Evolutionary conservation across 2,113 vertebrate species (phyloP).

Genomic region (Mustela lutreola): DNA sequence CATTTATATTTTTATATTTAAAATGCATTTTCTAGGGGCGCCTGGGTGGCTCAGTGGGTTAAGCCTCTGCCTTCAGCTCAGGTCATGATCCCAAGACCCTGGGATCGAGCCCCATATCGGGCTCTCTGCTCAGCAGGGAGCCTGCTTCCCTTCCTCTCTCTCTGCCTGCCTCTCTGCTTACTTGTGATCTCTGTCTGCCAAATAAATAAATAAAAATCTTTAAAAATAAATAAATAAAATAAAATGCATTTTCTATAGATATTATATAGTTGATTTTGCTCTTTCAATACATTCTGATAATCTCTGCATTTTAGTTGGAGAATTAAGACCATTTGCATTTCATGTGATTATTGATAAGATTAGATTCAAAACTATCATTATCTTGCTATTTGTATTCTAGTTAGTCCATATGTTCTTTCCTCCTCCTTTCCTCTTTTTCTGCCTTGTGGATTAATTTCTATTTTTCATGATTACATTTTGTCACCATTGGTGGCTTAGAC

Average conservation of each 20-base stretch:
- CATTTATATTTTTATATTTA: conserved; percentile 22
- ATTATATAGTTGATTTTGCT: conserved; percentile 6
- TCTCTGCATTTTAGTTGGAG: background rate
- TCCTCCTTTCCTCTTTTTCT: background rate
- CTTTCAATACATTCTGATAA: background rate
- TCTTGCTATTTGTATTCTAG: background rate
- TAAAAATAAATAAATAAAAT: background rate
- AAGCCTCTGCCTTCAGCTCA: too few species aligned
- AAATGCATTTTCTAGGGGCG: background rate
- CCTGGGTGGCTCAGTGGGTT: too few species aligned
- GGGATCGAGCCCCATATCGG: too few species aligned
- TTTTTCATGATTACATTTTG: conserved; percentile 5
- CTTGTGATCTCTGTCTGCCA: too few species aligned
- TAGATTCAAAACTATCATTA: background rate
- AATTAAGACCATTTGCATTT: background rate
- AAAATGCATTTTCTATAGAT: background rate
- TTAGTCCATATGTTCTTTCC: background rate
- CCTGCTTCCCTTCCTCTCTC: too few species aligned
- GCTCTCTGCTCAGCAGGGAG: too few species aligned
- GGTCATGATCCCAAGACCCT: too few species aligned
- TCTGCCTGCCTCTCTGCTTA: too few species aligned
- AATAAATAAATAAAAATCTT: too few species aligned
- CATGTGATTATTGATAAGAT: background rate
- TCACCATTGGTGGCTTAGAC: background rate
- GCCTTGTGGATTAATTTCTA: background rate